Conservation (phyloP, 2,888 invertebrate species). For the Melanargia galathea region DNA sequence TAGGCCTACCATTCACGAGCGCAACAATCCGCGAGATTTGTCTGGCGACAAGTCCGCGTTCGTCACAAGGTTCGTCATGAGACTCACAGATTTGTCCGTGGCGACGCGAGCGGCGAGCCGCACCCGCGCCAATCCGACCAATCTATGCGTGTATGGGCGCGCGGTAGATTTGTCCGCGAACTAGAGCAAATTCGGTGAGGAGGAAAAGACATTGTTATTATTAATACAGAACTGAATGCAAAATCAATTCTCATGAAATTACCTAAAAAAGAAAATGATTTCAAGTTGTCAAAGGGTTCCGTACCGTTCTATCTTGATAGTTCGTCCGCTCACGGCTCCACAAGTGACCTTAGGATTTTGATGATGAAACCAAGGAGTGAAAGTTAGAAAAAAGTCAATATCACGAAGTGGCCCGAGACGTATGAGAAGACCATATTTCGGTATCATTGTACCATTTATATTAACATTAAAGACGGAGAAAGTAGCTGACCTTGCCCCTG, state of each 20-base stretch:
- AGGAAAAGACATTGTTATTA: no score
- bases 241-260: neutral
- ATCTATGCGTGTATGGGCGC: no score
- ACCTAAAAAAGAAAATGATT: neutral
- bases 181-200: no score
- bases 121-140: no score
- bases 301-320: constrained; percentile 27
- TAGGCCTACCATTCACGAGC: no score
- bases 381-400: constrained; percentile 50
- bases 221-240: neutral
- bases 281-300: constrained; percentile 6
- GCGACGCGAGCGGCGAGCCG: no score
- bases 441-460: constrained; percentile 39
- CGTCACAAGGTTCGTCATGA: no score
- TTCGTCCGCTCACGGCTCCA: constrained; percentile 32
- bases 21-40: no score
- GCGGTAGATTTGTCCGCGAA: no score
- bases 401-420: constrained; percentile 43
- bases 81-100: no score
- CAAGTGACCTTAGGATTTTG: constrained; percentile 34
- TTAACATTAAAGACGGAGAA: constrained; percentile 42
- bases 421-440: constrained; percentile 35
- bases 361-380: constrained; percentile 47
- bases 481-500: constrained; percentile 43
- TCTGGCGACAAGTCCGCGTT: no score